Evolutionary conservation across 2,797 vertebrate genomes (phyloP).

Genomic region (Micropoecilia bifurca): DNA sequence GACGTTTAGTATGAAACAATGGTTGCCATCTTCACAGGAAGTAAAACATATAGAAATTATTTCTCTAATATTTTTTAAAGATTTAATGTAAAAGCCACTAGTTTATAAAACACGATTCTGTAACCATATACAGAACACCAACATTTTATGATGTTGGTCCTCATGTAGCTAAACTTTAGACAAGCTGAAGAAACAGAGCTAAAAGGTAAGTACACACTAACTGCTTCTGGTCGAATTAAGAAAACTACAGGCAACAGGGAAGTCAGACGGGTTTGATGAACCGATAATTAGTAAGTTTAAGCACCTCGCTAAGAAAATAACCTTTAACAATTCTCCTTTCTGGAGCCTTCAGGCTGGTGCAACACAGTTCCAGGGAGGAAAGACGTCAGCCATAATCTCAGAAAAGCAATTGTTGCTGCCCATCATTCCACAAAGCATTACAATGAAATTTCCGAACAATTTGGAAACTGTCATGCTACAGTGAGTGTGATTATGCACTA

Average conservation of each 20-base stretch:
- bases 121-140: neutral
- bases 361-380: neutral
- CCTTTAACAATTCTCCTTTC: neutral
- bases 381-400: neutral
- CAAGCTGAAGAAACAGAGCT: neutral
- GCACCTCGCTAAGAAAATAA: neutral
- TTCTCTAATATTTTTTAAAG: neutral
- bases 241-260: neutral
- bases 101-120: neutral
- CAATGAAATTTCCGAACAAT: conserved; percentile 1
- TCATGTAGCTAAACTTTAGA: neutral
- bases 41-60: neutral
- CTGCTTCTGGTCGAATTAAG: neutral
- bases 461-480: conserved; percentile 2
- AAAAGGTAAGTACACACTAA: neutral
- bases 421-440: neutral
- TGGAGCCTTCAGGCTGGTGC: neutral
- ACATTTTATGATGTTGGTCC: neutral
- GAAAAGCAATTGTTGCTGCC: neutral
- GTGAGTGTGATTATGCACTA: neutral
- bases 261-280: neutral
- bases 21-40: neutral
- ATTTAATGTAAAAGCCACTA: neutral
- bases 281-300: neutral
- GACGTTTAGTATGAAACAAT: neutral